These are phyloP conservation scores for Chloropsis cyanopogon DNA, from an alignment of 2,113 vertebrate genomes.

Conservation along the genomic window DNA sequence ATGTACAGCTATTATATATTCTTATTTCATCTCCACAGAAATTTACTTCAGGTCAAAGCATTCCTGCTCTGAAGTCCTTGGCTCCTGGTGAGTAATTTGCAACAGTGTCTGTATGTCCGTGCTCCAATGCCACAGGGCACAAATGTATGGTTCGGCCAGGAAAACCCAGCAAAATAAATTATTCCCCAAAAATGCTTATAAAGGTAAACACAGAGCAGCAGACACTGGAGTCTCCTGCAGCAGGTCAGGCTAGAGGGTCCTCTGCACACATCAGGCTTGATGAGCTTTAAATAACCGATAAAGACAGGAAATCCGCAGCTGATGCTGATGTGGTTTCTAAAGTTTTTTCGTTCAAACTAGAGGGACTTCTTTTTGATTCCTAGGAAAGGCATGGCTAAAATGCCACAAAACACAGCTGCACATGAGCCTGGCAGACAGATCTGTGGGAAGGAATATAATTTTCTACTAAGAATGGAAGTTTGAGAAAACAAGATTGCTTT, in stretches of 20 bases:
- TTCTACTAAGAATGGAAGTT: neutral
- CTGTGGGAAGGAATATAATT: neutral
- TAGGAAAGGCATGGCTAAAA: neutral
- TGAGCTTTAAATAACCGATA: neutral
- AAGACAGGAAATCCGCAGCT: neutral
- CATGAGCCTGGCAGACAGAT: neutral
- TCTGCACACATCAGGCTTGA: neutral
- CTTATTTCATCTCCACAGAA: neutral
- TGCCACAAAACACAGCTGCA: neutral
- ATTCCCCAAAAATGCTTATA: neutral
- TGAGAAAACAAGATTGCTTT: neutral
- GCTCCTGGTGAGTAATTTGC: neutral
- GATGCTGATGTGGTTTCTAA: neutral
- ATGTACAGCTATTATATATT: neutral
- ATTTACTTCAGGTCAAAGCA: constrained; percentile 10
- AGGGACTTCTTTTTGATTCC: neutral
- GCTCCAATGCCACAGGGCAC: neutral
- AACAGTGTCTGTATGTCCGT: neutral
- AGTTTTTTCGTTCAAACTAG: neutral
- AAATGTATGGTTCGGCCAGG: neutral
- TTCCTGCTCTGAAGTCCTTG: neutral
- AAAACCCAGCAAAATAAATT: constrained; percentile 7
- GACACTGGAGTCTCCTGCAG: neutral
- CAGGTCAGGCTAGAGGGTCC: neutral
- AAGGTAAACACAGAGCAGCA: neutral